Evolutionary conservation across 2,888 invertebrate species (phyloP), one percentile per base, ranked within the genome.

Genomic region (Hydrotaea cyrtoneurina): DNA sequence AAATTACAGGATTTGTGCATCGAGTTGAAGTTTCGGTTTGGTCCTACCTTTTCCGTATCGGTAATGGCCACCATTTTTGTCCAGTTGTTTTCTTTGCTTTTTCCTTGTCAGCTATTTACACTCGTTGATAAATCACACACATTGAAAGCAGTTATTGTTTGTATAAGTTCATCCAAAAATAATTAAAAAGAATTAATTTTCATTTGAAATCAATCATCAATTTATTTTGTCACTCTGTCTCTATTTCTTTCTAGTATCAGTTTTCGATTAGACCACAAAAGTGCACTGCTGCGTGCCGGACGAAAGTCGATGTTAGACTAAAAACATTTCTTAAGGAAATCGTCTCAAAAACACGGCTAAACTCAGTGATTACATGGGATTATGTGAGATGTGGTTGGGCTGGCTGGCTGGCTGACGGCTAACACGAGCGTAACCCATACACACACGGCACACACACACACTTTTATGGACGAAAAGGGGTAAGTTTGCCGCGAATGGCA

Each of bases 251-350:
- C n/a, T 15, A n/a, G n/a, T 50, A n/a, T 50, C n/a, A 15, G 7
- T 50, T 50, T 15, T n/a, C 39, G n/a, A 50, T n/a, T 13, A 50
- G 50, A 50, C 39, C 13, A 50, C 50, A n/a, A 50, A 50, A 74
- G 57, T 43, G 43, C 83, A 81, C 80, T 87, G 80, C 80, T 87
- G 80, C 79, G 76, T 81, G 53, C 80, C 10, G 87, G 77, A 73
- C 86, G 88, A 90, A 88, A 87, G 88, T 83, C 87, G 87, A 86
- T 87, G 86, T 86, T 64, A 86, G 88, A 90, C 91, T 90, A 86
- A 91, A n/a, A 88, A 83, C 59, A 23, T 50, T 87, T 89, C 87
- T 88, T 88, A 80, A 89, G 88, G 87, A 89, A 90, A 87, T 80
- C 86, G 87, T 46, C 87, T 87, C 46, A 86, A 87, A 80, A 87